Base-by-base conservation (phyloP, 2,888 invertebrate species). In the Pterostichus madidus region DNA sequence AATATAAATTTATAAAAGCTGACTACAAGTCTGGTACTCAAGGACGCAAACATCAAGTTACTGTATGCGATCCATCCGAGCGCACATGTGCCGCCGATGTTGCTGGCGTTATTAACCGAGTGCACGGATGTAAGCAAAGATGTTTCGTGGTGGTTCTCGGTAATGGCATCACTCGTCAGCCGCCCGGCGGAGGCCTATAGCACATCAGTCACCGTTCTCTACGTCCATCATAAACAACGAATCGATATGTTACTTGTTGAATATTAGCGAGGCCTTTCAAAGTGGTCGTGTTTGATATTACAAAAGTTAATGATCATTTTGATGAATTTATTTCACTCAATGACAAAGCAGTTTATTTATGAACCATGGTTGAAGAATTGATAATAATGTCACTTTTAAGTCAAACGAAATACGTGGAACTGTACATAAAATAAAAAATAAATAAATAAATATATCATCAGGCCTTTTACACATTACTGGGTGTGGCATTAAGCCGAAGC, bases 231-330 rank as follows among this genome's bases (percentile, higher is more conserved):
- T 39, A 39, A 39, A 39, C 59, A 17, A 11, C 13, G 35, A n/a
- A 49, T 32, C 64, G 64, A 64, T 64, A 64, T 31, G 32, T 31
- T 32, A 64, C 64, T 64, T 64, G 64, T 64, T 64, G 64, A 64
- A 64, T 64, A 59, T n/a, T 49, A n/a, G 4, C 6, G 49, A n/a
- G 11, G n/a, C 1, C 2, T 1, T 49, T 10, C n/a, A 49, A n/a
- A 49, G 11, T 49, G 11, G 8, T 46, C 2, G 8, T 4, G 46
- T 46, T 46, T 46, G n/a, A 5, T 35, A 35, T 3, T 6, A 5
- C 4, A 35, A 35, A 6, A 6, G 6, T 35, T 35, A 35, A 3
- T 3, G 6, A 5, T 35, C 35, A 6, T 35, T 35, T 35, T 35
- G 6, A 35, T 35, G 35, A 35, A 35, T n/a, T 35, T 35, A 35